A percentile compares a stretch with the other conserved stretches of the same genome.
These are phyloP conservation scores for Lithophane leautieri DNA, from an alignment of 2,888 invertebrate genomes.

Conservation along the genomic window DNA sequence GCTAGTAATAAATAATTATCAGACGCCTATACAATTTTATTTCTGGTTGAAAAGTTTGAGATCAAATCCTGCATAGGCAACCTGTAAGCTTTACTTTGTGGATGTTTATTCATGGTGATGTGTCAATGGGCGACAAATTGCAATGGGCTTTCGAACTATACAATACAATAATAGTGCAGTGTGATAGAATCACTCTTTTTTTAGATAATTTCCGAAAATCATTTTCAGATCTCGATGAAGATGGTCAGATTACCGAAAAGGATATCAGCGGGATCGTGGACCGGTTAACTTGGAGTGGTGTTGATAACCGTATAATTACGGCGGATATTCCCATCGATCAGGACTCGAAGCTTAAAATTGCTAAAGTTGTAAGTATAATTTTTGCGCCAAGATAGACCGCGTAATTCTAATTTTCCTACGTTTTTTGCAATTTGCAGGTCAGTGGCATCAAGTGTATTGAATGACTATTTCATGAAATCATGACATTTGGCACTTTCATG, in stretches of 20 bases:
- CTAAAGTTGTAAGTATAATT: conserved; percentile 87
- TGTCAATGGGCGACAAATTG: background rate
- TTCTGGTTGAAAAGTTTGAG: background rate
- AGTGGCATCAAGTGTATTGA: too few relatives aligned
- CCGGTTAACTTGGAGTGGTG: conserved; percentile 83
- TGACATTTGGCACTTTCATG: too few relatives aligned
- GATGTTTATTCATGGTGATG: background rate
- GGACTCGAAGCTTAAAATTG: conserved; percentile 88
- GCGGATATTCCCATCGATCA: conserved; percentile 77
- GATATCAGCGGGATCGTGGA: conserved; percentile 90
- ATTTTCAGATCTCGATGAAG: conserved; percentile 91
- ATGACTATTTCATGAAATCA: too few relatives aligned
- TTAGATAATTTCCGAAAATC: background rate
- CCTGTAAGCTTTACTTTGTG: background rate
- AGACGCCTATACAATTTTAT: background rate
- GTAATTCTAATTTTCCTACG: too few relatives aligned
- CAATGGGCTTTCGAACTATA: background rate
- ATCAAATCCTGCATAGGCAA: background rate
- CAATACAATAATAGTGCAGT: background rate
- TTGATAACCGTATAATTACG: conserved; percentile 63
- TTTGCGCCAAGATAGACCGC: too few relatives aligned
- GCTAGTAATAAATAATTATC: background rate
- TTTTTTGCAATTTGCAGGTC: too few relatives aligned
- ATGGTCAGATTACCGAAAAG: conserved; percentile 90
- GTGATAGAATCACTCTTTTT: background rate